Evolutionary conservation across 2,888 invertebrate genomes (phyloP), one percentile per base, ranked within the genome.

Genomic region (Leptopterna dolabrata): DNA sequence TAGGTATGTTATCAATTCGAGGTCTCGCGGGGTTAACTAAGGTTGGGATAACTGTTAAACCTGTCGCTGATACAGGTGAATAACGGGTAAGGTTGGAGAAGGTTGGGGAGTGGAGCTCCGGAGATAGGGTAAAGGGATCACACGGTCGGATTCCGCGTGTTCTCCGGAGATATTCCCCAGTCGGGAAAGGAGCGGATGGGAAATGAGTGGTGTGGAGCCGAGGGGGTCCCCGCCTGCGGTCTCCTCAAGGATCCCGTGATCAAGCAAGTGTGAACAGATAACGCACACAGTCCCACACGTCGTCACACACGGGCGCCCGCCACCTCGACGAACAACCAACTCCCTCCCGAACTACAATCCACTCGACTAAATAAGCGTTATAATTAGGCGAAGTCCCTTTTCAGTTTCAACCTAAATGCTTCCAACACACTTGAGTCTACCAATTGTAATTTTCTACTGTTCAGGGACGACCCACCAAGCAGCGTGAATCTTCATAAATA

Each of bases 181-280:
- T 16, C 36, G 71, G 29, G 71, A n/a, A n/a, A 73, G 27, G 27
- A 45, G 81, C 19, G 29, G 55, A 7, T 9, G 29, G 63, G 78
- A 19, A 81, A 81, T 19, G 30, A 55, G 51, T 16, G 14, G 43
- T 29, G 63, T n/a, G n/a, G n/a, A 63, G 55, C 76, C 30, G 81
- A 47, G 4, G 78, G 24, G 47, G 36, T 29, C n/a, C n/a, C n/a
- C n/a, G 83, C 30, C 24, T 83, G 83, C 70, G 83, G 83, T 83
- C 83, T 83, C 47, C 83, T 83, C 83, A 70, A 83, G 83, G 83
- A 83, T 83, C 47, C 36, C 83, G 83, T 83, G 83, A 83, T 83
- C 83, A 70, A 70, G 83, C 63, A 83, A 83, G 83, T 83, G 83
- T 83, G 83, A 83, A 83, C 83, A 41, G 83, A 83, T 83, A 83